Evolutionary conservation across 2,113 vertebrate genomes (phyloP), one percentile per base, ranked within the genome.

Genomic region (Nanorana parkeri): DNA sequence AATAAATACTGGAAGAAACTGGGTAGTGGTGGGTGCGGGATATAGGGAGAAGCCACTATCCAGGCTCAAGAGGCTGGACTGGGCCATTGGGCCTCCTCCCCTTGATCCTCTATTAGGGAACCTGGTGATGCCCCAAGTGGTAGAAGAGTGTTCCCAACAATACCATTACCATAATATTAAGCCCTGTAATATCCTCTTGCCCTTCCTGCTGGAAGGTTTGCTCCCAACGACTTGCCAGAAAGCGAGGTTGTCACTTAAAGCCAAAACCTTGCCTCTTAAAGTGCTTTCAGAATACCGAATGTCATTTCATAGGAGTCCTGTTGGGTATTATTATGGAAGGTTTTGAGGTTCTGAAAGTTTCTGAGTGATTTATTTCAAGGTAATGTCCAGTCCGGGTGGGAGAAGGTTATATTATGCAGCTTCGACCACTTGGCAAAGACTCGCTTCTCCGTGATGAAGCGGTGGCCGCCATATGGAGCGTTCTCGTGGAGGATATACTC

Each of bases 371-470:
- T 56, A 24, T 17, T 23, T 99, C 96, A 97, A 84, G 95, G 97
- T 82, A 96, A 90, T 68, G 94, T 94, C 97, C 96, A 98, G 6
- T 93, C 92, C 0, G 98, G 98, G 87, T 97, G 95, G 86, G 95
- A 96, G 89, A 99, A 99, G 90, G 94, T 94, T 90, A 99, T 99
- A 73, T 91, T 86, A 86, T 96, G 95, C 16, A 90, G 93, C 91
- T 96, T 96, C 88, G 97, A 94, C 98, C 98, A 99, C 76, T 97
- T 97, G 84, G 95, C 93, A 85, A 99, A 99, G 28, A 99, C 97
- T 5, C 95, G 92, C 88, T 99, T 99, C 88, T 99, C 98, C 0
- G 97, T 99, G 89, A 99, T 97, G 92, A 99, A 99, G 65, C 98
- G 93, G 77, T 99, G 98, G 23, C 96, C 97, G 29, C 98, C 98